Conservation (phyloP, 2,888 invertebrate genomes). For the Sesia bembeciformis region DNA sequence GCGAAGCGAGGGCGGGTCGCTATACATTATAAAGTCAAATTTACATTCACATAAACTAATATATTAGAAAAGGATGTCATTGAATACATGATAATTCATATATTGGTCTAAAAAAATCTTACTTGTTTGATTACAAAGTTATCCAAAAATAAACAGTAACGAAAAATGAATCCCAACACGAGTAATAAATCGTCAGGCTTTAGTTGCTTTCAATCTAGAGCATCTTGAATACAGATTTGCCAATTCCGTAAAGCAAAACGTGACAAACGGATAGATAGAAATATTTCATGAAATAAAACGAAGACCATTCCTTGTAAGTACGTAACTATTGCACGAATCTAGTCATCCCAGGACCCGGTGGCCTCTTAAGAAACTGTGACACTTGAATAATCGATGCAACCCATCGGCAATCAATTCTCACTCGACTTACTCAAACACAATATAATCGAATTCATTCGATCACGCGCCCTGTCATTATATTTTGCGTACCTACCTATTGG, state of each 20-base stretch:
- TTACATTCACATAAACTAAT: too few relatives aligned
- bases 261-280: slow-evolving; percentile 4
- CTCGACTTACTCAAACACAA: slow-evolving; percentile 1
- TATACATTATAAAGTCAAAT: too few relatives aligned
- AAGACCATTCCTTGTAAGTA: slow-evolving; percentile 4
- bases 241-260: background rate
- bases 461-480: background rate
- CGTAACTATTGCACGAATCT: slow-evolving; percentile 7
- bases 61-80: too few relatives aligned
- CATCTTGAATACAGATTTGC: background rate
- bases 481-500: background rate
- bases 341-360: slow-evolving; percentile 16
- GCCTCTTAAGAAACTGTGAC: slow-evolving; percentile 19
- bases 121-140: too few relatives aligned
- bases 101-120: too few relatives aligned
- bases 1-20: too few relatives aligned
- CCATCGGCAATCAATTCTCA: slow-evolving; percentile 13
- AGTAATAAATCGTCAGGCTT: slow-evolving; percentile 19
- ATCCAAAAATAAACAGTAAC: too few relatives aligned
- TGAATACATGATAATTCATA: too few relatives aligned
- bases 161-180: slow-evolving; percentile 8
- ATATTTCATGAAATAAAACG: slow-evolving; percentile 10
- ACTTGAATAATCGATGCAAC: slow-evolving; percentile 18
- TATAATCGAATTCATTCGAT: slow-evolving; percentile 3
- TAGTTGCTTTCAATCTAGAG: background rate